A percentile compares a stretch with the other conserved stretches of the same genome.
These are phyloP conservation scores for Muscicapa adusta DNA, from an alignment of 2,113 vertebrate genomes.

Conservation along the genomic window DNA sequence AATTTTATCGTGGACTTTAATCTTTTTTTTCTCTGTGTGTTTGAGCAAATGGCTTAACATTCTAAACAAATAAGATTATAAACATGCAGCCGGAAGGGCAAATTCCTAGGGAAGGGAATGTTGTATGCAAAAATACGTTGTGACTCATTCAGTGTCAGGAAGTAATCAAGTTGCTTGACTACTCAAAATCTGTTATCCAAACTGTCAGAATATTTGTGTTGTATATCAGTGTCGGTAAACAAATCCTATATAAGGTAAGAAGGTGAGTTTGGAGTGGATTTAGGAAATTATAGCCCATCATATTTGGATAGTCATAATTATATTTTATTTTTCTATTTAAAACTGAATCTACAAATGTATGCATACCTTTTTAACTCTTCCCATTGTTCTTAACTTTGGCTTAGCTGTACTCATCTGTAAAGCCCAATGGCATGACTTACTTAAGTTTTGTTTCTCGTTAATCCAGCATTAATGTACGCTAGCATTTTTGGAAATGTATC, in stretches of 20 bases:
- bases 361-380: neutral
- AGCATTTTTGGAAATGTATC: conserved; percentile 99
- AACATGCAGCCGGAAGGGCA: neutral
- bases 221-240: neutral
- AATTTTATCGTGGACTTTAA: conserved; percentile 13
- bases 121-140: neutral
- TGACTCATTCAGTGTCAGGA: neutral
- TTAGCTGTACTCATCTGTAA: neutral
- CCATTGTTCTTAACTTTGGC: neutral
- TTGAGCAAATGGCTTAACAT: conserved; percentile 3
- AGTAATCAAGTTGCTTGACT: neutral
- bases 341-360: neutral
- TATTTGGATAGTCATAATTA: neutral
- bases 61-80: neutral
- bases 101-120: neutral
- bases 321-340: neutral
- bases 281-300: neutral
- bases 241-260: neutral
- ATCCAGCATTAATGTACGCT: conserved; percentile 96
- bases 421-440: neutral
- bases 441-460: conserved; percentile 59
- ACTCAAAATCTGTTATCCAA: neutral
- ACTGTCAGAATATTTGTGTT: neutral
- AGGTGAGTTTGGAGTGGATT: neutral
- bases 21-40: neutral